Evolutionary conservation across 2,113 vertebrate genomes (phyloP).

Genomic region (Ctenodactylus gundi): DNA sequence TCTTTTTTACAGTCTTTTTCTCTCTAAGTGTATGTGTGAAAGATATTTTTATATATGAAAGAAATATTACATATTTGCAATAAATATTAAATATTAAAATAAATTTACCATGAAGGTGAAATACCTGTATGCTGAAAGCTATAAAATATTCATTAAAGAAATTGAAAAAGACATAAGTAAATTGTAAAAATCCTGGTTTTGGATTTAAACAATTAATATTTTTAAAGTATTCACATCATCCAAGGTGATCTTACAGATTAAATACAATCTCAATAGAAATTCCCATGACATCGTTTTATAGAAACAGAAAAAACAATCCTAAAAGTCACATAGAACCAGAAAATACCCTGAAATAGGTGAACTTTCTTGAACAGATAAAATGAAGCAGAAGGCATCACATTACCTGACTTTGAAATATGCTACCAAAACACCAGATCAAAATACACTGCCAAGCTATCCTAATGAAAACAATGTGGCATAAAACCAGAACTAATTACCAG

Average conservation of each 20-base stretch:
- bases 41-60: no score
- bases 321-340: neutral
- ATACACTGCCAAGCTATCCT: neutral
- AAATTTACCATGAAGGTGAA: no score
- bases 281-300: neutral
- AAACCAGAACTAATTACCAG: neutral
- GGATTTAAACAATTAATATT: neutral
- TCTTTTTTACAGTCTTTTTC: no score
- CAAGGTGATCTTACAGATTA: neutral
- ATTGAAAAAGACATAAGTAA: no score
- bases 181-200: neutral
- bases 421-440: no score
- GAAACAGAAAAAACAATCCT: neutral
- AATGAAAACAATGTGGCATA: neutral
- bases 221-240: neutral
- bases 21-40: no score
- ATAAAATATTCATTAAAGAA: neutral
- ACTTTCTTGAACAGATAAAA: neutral
- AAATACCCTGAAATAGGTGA: neutral
- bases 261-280: neutral
- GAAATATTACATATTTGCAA: no score
- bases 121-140: neutral
- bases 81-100: no score
- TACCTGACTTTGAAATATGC: no score
- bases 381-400: neutral